Evolutionary conservation across 2,113 vertebrate genomes (phyloP).

Genomic region (Tenrec ecaudatus): DNA sequence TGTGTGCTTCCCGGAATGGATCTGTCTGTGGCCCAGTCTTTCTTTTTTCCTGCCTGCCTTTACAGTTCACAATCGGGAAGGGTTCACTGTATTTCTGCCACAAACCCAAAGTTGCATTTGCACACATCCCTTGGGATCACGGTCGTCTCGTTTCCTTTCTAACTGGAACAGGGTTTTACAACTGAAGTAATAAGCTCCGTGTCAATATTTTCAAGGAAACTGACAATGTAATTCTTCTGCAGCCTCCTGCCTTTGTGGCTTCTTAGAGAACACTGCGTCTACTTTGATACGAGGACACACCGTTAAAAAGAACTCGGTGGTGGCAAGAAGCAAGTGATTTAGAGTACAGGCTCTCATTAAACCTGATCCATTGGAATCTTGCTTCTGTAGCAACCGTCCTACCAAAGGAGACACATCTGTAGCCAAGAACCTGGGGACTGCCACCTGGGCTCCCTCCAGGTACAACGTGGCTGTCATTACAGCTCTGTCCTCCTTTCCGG

Average conservation of each 20-base stretch:
- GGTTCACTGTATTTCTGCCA: slow-evolving; percentile 54
- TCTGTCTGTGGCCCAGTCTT: rapidly evolving
- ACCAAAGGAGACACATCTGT: slow-evolving; percentile 50
- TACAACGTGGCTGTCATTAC: neutral
- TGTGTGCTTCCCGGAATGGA: rapidly evolving
- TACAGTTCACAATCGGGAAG: slow-evolving; percentile 55
- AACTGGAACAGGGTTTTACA: slow-evolving; percentile 76
- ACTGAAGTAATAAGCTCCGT: slow-evolving; percentile 79
- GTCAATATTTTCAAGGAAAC: slow-evolving; percentile 71
- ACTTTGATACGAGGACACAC: slow-evolving; percentile 56
- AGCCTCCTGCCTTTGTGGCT: slow-evolving; percentile 58
- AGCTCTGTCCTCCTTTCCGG: neutral
- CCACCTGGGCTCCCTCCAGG: neutral
- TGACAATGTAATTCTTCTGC: slow-evolving; percentile 76
- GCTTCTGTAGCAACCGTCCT: slow-evolving; percentile 40
- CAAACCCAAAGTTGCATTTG: slow-evolving; percentile 53
- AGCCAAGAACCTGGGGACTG: neutral
- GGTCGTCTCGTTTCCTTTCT: slow-evolving; percentile 70
- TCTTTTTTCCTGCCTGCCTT: neutral
- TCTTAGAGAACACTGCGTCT: slow-evolving; percentile 62
- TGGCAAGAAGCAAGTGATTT: slow-evolving; percentile 52
- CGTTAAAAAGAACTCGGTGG: slow-evolving; percentile 58
- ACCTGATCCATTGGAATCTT: slow-evolving; percentile 43
- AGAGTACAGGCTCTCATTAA: slow-evolving; percentile 68
- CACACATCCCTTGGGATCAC: slow-evolving; percentile 47